Conservation (phyloP, 2,113 vertebrate genomes). For the Chascanopsetta lugubris region DNA sequence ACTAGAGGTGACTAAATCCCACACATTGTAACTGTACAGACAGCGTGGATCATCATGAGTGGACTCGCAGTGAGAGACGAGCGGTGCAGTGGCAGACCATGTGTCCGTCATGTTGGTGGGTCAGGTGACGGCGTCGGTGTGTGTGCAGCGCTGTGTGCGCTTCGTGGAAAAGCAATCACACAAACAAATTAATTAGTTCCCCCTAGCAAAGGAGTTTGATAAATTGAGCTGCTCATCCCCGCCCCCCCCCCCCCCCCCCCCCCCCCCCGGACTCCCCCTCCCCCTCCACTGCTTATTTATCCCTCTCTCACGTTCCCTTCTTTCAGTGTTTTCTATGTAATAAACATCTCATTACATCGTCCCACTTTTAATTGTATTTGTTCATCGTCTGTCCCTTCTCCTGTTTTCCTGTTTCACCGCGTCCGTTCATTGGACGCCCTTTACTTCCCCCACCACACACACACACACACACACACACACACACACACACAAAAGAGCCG, state of each 20-base stretch:
- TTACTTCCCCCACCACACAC: not conserved
- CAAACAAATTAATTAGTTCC: constrained; percentile 86
- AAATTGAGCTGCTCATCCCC: constrained; percentile 75
- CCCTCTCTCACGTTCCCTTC: constrained; percentile 19
- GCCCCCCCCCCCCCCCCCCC: constrained; percentile 26
- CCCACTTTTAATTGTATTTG: constrained; percentile 76
- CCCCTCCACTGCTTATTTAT: constrained; percentile 23
- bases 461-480: constrained; percentile 13
- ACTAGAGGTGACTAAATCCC: too few relatives aligned
- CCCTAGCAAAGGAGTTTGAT: constrained; percentile 76
- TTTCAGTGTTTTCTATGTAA: constrained; percentile 54
- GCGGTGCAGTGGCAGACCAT: not conserved
- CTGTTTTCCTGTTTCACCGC: constrained; percentile 43
- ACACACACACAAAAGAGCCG: not conserved
- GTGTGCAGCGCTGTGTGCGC: not conserved
- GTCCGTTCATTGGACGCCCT: constrained; percentile 22
- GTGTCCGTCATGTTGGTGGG: constrained; percentile 29
- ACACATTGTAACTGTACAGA: too few relatives aligned
- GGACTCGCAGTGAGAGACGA: not conserved
- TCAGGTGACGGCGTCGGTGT: constrained; percentile 29
- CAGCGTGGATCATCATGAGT: not conserved
- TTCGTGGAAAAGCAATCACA: constrained; percentile 78
- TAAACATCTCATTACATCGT: constrained; percentile 79
- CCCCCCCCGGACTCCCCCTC: constrained; percentile 13
- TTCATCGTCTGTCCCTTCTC: constrained; percentile 49